Evolutionary conservation across 2,888 invertebrate species (phyloP), one percentile per base, ranked within the genome.

Genomic region (Drosophila recens): DNA sequence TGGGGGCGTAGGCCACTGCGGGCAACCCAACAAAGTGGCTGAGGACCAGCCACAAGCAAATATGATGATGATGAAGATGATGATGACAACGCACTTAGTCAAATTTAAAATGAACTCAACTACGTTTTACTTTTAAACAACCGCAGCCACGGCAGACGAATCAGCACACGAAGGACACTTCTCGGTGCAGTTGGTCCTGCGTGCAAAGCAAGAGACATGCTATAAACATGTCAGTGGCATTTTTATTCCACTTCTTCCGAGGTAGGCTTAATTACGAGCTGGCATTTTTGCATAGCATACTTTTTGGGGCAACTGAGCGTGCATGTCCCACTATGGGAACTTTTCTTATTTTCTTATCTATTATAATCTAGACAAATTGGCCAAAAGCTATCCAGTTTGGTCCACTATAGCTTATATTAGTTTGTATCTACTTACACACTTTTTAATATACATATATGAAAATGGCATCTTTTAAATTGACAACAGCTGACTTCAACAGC

Each of bases 101-200:
- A 80, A 87, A 34, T 85, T 76, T 83, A 76, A 84, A 87, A 85
- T 87, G 87, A 87, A 84, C 87, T 85, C 87, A 80, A 84, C 85
- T 80, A 48, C 78, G 79, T 85, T 85, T 87, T 87, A 85, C 82
- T 85, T 74, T 70, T 75, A 69, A 72, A 52, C 36, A 59, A 46
- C 33, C 49, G 40, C 43, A 30, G 34, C 43, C 53, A 10, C 48
- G 33, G 53, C 62, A 62, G 54, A 62, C 49, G 66, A 42, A 62
- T 53, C 63, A 63, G 40, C 56, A 49, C 20, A 45, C 48, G 68
- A 73, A 86, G 81, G n/a, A 30, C 52, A 15, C 51, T 51, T 51
- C n/a, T 13, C 17, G 68, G 66, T 79, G 81, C 67, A 74, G 67
- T 79, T 79, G 58, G 61, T 40, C 5, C 36, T 51, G 56, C 17